phyloP scores from a whole-genome alignment of 2,113 vertebrate species.

The Actenoides lindsayi region DNA sequence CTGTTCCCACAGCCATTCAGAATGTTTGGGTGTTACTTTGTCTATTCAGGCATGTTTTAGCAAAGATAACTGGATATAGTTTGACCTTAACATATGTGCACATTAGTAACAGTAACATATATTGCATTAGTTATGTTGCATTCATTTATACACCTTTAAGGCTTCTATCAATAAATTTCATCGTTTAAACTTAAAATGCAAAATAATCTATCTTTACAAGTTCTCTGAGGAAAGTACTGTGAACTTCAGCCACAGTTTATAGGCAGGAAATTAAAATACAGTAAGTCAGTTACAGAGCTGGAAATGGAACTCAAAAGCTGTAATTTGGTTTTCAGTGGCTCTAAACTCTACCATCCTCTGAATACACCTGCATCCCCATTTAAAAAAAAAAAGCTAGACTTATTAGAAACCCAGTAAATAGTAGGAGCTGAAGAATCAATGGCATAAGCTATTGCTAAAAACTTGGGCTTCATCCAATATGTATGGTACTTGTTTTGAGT shows the following conservation, averaged over 20 bases:
- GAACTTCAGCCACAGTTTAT: slow-evolving; percentile 29
- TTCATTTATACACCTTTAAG: neutral
- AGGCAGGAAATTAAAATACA: slow-evolving; percentile 48
- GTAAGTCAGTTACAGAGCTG: slow-evolving; percentile 27
- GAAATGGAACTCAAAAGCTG: slow-evolving; percentile 4
- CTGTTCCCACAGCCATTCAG: neutral
- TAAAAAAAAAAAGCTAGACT: neutral
- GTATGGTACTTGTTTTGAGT: neutral
- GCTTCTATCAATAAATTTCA: neutral
- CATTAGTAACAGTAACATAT: neutral
- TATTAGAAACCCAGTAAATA: neutral
- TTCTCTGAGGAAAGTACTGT: neutral
- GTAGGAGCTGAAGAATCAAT: neutral
- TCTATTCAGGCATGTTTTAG: neutral
- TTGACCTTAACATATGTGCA: neutral
- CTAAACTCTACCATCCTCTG: neutral
- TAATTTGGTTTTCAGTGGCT: slow-evolving; percentile 28
- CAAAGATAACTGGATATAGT: neutral
- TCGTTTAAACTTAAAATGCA: slow-evolving; percentile 22
- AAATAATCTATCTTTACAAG: neutral
- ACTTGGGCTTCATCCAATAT: neutral
- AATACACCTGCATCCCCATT: neutral
- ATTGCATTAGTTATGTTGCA: neutral
- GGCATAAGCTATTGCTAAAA: neutral
- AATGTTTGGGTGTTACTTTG: neutral